Base-by-base conservation (phyloP, 2,888 invertebrate species). In the Xylota sylvarum region DNA sequence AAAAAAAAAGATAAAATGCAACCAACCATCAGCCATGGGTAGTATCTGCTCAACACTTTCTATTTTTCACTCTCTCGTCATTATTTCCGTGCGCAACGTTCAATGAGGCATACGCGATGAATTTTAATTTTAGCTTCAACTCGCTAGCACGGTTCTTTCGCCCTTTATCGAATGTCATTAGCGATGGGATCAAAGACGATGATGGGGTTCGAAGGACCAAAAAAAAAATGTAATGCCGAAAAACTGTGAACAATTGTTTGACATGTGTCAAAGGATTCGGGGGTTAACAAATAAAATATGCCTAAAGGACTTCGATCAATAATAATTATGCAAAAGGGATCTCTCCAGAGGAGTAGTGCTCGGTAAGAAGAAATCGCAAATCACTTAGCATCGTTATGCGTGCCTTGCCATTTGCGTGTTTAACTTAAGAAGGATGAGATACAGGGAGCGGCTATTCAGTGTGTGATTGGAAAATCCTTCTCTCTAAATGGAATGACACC, bases 401-500 rank as follows among this genome's bases (percentile, higher is more conserved):
- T 69, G 69, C 43, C 50, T 52, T 37, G 27, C 30, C 48, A 79
- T 62, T 37, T 46, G 70, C 55, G 37, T 56, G 37, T 65, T 43
- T n/a, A 32, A 55, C 43, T 43, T 43, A 40, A 35, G 14, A 17
- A 9, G 19, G 23, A 12, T 10, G n/a, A 35, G 10, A 2, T n/a
- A 12, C 35, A 17, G 9, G 30, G 19, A 1, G 43, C 4, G 19
- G 48, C 23, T 76, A 12, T 52, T 62, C 65, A 55, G 32, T 46
- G 52, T 50, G 70, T 69, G 69, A 82, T 82, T 85, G 58, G 70
- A 86, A 82, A 73, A 86, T 86, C 62, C 73, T 55, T 73, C 72
- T 48, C 37, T 82, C 60, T 86, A 73, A 86, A 86, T 69, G 62
- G 73, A 86, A 86, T 86, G 86, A 82, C 82, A 82, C 86, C 86